These are phyloP conservation scores for Oegoconia quadripuncta DNA, from an alignment of 2,888 invertebrate species.

Conservation along the genomic window DNA sequence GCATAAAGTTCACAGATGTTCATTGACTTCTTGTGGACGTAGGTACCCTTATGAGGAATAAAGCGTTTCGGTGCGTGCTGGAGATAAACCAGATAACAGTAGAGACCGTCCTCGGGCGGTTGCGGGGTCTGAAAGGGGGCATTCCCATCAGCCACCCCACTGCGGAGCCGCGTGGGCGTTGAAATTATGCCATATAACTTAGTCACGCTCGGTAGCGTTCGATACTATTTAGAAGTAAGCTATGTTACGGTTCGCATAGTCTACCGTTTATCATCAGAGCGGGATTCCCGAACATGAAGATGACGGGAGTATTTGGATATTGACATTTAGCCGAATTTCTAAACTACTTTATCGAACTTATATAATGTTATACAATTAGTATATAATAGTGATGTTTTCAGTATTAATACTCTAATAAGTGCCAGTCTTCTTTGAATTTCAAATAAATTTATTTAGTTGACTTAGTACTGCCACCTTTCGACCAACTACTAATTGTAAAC, in stretches of 20 bases:
- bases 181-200: constrained; percentile 35
- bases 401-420: no score
- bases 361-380: no score
- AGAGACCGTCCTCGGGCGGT: constrained; percentile 13
- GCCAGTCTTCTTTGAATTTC: no score
- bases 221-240: constrained; percentile 15
- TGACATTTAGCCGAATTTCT: no score
- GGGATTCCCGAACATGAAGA: no score
- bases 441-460: no score
- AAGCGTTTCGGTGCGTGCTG: constrained; percentile 30
- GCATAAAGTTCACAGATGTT: no score
- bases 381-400: no score
- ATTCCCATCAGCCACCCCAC: constrained; percentile 2
- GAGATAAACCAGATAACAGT: constrained; percentile 47
- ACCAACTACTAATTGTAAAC: no score
- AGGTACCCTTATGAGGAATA: background rate
- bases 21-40: background rate
- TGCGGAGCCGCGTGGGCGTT: constrained; percentile 17
- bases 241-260: constrained; percentile 2
- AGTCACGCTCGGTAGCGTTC: constrained; percentile 32
- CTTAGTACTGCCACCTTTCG: no score
- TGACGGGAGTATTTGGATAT: no score
- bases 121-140: constrained; percentile 12
- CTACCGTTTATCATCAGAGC: constrained; percentile 2
- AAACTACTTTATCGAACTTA: no score